Percentiles rank a stretch among this genome's conserved stretches.
Conservation (phyloP, 2,888 invertebrate species). For the Scaptomyza flava region DNA sequence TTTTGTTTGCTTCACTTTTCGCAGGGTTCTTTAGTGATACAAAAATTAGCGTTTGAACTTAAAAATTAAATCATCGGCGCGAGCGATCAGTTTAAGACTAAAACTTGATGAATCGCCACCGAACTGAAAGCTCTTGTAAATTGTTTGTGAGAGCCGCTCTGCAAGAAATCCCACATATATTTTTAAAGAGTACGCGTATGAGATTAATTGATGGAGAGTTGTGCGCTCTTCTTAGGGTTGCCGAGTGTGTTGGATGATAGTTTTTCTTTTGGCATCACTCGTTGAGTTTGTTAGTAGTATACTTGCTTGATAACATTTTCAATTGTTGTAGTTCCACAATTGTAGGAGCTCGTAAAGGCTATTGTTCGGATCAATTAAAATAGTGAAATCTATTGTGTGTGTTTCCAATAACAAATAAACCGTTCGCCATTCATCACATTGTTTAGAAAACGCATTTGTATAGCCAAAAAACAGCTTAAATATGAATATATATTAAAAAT, state of each 20-base stretch:
- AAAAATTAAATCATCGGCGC: constrained; percentile 84
- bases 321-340: constrained; percentile 1
- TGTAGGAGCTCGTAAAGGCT: not conserved
- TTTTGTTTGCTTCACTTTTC: constrained; percentile 53
- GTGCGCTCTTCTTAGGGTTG: constrained; percentile 34
- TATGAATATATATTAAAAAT: constrained; percentile 49
- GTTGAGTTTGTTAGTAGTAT: not conserved
- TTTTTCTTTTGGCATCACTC: not conserved
- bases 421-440: too few relatives aligned
- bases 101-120: constrained; percentile 71
- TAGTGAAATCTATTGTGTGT: not conserved
- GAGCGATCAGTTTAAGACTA: constrained; percentile 84
- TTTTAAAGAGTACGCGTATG: constrained; percentile 2
- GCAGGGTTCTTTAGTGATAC: constrained; percentile 48
- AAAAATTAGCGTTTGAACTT: constrained; percentile 71
- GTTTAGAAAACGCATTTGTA: not conserved
- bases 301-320: not conserved
- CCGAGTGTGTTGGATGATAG: constrained; percentile 21
- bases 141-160: constrained; percentile 18
- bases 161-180: constrained; percentile 30
- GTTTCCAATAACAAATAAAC: too few relatives aligned
- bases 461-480: constrained; percentile 28
- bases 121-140: constrained; percentile 50
- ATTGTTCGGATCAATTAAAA: not conserved
- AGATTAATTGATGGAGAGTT: constrained; percentile 10